These are phyloP conservation scores for Phortica okadai DNA, from an alignment of 2,888 invertebrate genomes.

Conservation along the genomic window DNA sequence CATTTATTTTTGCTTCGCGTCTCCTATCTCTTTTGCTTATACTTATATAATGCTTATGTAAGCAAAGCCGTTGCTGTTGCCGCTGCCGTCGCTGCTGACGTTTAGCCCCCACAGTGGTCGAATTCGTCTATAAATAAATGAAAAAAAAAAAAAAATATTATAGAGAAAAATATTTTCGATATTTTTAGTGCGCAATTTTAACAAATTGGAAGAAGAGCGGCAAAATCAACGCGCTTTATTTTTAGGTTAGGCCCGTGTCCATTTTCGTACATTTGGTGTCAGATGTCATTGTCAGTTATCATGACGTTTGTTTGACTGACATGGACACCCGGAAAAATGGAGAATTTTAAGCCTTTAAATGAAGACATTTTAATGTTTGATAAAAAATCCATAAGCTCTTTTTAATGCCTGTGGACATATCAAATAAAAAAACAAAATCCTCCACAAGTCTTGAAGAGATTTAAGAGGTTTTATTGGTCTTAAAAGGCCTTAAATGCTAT, in stretches of 20 bases:
- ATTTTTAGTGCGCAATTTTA: slow-evolving; percentile 30
- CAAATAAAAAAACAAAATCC: too few species aligned
- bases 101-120: slow-evolving; percentile 51
- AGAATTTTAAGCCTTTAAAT: not conserved
- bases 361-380: not conserved
- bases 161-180: slow-evolving; percentile 13
- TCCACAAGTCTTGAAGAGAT: too few species aligned
- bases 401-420: too few species aligned
- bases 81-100: not conserved
- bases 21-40: slow-evolving; percentile 13
- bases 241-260: slow-evolving; percentile 2
- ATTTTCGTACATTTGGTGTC: slow-evolving; percentile 22
- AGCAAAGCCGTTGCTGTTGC: slow-evolving; percentile 37
- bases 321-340: not conserved
- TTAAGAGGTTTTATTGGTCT: too few species aligned
- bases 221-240: not conserved
- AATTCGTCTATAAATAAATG: slow-evolving; percentile 26
- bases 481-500: too few species aligned
- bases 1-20: not conserved
- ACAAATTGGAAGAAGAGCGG: not conserved
- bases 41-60: slow-evolving; percentile 72
- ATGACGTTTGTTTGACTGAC: not conserved
- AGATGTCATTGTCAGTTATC: not conserved
- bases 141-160: not conserved
- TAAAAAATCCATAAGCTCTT: not conserved